Conservation (phyloP, 1,140 invertebrate species). For the Polypedilum vanderplanki region DNA sequence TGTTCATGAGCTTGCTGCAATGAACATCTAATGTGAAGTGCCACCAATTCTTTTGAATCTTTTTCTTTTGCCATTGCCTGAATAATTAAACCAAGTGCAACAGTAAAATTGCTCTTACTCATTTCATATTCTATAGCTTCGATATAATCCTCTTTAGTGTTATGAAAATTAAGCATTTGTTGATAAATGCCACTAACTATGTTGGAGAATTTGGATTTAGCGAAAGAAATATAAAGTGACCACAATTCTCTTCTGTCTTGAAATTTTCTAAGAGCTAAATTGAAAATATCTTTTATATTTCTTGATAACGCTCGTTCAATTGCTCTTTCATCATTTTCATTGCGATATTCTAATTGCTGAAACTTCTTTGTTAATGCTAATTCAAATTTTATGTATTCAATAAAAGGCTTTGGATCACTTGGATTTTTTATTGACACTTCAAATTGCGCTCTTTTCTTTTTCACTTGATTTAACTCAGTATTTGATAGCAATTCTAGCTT, state of each 20-base stretch:
- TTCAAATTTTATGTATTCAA: background rate
- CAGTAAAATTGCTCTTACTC: background rate
- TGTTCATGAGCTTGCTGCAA: background rate
- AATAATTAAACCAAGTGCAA: background rate
- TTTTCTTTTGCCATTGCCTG: background rate
- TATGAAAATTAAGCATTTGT: background rate
- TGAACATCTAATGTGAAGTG: background rate
- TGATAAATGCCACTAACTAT: background rate
- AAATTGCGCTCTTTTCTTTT: background rate
- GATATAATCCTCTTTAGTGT: background rate
- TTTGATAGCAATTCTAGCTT: background rate
- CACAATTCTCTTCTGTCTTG: background rate
- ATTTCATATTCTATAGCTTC: background rate
- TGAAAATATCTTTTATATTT: background rate
- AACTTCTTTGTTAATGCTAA: background rate
- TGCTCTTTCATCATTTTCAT: background rate
- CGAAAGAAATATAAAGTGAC: background rate
- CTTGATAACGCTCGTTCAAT: background rate
- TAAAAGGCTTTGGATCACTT: background rate
- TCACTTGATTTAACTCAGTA: background rate
- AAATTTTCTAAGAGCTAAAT: background rate
- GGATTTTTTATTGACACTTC: background rate
- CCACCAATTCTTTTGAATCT: background rate
- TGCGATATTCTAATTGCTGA: background rate
- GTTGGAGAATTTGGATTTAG: background rate